Conservation (phyloP, 35 echinoderm and acorn worm genomes). For the Stichopus chloronotus region DNA sequence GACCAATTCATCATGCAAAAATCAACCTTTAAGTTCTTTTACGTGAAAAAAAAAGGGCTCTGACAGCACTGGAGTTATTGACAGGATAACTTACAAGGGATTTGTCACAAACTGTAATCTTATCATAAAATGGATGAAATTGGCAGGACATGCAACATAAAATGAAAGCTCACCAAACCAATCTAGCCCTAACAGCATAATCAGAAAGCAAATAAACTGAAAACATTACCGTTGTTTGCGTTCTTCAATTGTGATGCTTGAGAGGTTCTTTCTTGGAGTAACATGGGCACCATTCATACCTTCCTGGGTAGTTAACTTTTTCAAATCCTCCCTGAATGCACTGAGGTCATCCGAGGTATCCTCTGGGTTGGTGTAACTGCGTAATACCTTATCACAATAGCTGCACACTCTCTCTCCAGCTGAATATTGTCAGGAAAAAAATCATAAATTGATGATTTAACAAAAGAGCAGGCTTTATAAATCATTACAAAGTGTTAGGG, state of each 20-base stretch:
- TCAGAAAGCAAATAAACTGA: too few relatives aligned
- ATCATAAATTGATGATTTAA: background rate
- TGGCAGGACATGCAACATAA: too few relatives aligned
- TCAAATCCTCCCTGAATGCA: conserved; percentile 85
- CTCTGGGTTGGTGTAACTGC: conserved; percentile 80
- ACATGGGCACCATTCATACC: conserved; percentile 5
- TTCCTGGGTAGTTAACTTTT: conserved; percentile 48
- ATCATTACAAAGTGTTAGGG: too few relatives aligned
- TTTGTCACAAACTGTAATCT: too few relatives aligned
- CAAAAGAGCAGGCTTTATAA: background rate
- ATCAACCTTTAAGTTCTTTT: too few relatives aligned
- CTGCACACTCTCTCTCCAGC: conserved; percentile 86
- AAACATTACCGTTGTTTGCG: background rate
- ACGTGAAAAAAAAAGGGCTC: too few relatives aligned
- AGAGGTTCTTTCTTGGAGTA: conserved; percentile 71
- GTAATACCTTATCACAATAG: conserved; percentile 89
- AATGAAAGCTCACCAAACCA: too few relatives aligned
- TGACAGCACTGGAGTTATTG: too few relatives aligned
- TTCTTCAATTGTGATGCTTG: conserved; percentile 14
- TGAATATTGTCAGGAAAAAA: conserved; percentile 15
- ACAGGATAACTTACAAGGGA: too few relatives aligned
- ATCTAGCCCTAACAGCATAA: too few relatives aligned
- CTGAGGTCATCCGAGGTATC: conserved; percentile 71
- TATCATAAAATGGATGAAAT: too few relatives aligned
- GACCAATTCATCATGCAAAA: too few relatives aligned